A percentile compares a stretch with the other conserved stretches of the same genome.
Evolutionary conservation across 2,113 vertebrate species (phyloP).

Genomic region (Caloenas nicobarica): DNA sequence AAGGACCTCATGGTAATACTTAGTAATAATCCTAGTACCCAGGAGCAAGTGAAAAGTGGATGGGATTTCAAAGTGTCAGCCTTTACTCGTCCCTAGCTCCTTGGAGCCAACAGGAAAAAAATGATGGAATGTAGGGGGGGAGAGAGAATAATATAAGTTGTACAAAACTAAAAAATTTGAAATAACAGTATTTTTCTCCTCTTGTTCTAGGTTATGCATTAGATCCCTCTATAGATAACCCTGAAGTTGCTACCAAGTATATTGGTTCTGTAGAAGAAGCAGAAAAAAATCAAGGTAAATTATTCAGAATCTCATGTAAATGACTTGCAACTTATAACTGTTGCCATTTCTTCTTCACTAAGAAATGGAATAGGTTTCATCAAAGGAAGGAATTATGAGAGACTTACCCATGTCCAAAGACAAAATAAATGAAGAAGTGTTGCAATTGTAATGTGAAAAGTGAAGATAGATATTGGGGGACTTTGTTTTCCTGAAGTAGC

Average conservation of each 20-base stretch:
- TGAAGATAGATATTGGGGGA: neutral
- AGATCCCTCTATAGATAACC: constrained; percentile 92
- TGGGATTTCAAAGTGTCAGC: neutral
- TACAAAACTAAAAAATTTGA: neutral
- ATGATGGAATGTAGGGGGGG: neutral
- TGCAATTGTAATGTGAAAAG: neutral
- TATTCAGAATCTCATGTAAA: neutral
- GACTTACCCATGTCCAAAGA: neutral
- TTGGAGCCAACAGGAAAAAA: neutral
- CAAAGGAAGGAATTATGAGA: neutral
- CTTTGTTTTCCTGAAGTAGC: neutral
- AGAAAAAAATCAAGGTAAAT: constrained; percentile 96
- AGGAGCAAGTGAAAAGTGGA: neutral
- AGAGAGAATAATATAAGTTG: neutral
- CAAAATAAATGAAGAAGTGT: neutral
- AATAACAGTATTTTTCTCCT: neutral
- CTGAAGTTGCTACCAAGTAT: constrained; percentile 82
- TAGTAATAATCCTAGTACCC: neutral
- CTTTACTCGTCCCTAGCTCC: neutral
- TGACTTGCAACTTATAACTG: neutral
- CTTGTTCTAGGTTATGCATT: constrained; percentile 88
- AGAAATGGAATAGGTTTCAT: neutral
- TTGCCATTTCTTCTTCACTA: neutral
- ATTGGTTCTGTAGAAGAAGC: constrained; percentile 97
- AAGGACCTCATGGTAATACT: neutral